Conservation (phyloP, 2,113 vertebrate species). For the Cynopterus brachyotis region DNA sequence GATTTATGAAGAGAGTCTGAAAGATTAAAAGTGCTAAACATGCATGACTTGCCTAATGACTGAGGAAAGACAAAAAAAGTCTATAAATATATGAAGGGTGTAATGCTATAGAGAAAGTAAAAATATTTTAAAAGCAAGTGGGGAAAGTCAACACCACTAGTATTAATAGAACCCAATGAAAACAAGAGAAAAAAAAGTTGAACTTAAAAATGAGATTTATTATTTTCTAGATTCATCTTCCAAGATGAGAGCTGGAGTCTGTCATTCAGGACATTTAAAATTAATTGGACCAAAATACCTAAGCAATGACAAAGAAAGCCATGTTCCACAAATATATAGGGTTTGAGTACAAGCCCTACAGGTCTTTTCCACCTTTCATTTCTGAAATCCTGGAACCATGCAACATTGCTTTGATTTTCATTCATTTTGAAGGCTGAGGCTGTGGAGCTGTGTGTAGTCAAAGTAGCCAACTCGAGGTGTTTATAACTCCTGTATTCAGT, state of each 20-base stretch:
- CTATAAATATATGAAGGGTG: conserved; percentile 62
- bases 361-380: background rate
- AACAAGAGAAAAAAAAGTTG: conserved; percentile 9
- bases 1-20: conserved; percentile 53
- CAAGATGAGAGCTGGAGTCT: background rate
- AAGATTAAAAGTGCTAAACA: conserved; percentile 60
- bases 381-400: background rate
- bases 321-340: background rate
- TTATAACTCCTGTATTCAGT: background rate
- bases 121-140: conserved; percentile 46
- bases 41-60: conserved; percentile 60
- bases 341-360: background rate
- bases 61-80: conserved; percentile 56
- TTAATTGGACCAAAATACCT: background rate
- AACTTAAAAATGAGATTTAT: conserved; percentile 40
- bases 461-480: background rate
- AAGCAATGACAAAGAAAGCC: background rate
- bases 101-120: conserved; percentile 15
- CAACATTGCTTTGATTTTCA: background rate
- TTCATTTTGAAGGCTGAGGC: background rate
- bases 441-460: background rate
- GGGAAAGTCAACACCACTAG: background rate
- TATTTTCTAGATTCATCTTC: conserved; percentile 45
- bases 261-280: conserved; percentile 32
- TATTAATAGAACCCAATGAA: conserved; percentile 33